A percentile compares a stretch with the other conserved stretches of the same genome.
Conservation (phyloP, 2,113 vertebrate genomes). For the Silurus asotus region DNA sequence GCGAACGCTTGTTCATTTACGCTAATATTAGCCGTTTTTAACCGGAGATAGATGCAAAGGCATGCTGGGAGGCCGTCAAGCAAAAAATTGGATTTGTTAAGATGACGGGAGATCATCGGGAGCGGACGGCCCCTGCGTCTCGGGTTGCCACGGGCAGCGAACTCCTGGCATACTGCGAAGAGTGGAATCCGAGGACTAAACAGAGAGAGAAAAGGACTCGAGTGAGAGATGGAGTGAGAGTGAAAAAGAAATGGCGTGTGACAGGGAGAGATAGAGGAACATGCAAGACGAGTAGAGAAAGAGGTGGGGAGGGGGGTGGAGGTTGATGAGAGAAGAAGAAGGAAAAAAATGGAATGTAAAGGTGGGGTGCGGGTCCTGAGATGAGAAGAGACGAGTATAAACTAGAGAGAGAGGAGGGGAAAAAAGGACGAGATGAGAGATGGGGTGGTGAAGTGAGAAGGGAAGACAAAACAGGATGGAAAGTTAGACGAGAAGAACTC, state of each 20-base stretch:
- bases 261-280: slow-evolving; percentile 9
- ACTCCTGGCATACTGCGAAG: slow-evolving; percentile 51
- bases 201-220: slow-evolving; percentile 20
- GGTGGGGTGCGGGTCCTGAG: background rate
- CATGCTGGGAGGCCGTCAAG: slow-evolving; percentile 68
- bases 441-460: background rate
- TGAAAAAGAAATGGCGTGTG: slow-evolving; percentile 37
- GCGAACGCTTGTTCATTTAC: slow-evolving; percentile 71
- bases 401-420: background rate
- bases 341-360: slow-evolving; percentile 14
- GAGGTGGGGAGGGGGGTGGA: background rate
- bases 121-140: slow-evolving; percentile 67
- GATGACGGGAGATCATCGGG: slow-evolving; percentile 65
- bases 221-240: slow-evolving; percentile 57
- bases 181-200: slow-evolving; percentile 46
- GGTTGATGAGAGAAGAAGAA: slow-evolving; percentile 21
- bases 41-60: slow-evolving; percentile 66
- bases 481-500: background rate
- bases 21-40: slow-evolving; percentile 76
- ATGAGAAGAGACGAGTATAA: background rate
- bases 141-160: slow-evolving; percentile 73
- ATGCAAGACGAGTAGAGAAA: background rate
- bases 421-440: background rate
- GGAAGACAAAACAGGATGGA: background rate
- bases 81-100: slow-evolving; percentile 80